Evolutionary conservation across 2,113 vertebrate genomes (phyloP), one percentile per base, ranked within the genome.

Genomic region (Mixornis gularis): DNA sequence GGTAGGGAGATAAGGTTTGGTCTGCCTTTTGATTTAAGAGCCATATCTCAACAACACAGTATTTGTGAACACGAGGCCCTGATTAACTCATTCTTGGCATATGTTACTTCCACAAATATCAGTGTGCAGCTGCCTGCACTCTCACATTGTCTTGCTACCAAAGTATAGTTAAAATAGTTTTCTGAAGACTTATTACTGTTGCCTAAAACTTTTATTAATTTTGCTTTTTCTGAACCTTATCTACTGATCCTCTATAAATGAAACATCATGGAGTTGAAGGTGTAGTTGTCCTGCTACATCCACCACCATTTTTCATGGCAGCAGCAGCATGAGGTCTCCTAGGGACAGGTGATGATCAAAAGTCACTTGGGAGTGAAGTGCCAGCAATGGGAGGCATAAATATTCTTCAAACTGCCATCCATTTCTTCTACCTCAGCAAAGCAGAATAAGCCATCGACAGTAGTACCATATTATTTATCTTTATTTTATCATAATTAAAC

Each of bases 1-100:
- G 8, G 4, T 6, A 21, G 3, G 4, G 3, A 9, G 4, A 2
- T 1, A 27, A 8, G 22, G 1, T 6, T 3, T 83, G 24, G 22
- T 83, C 25, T 17, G 3, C 44, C 46, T 92, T 79, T 92, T 65
- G 13, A 72, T 64, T 80, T 51, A 65, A 48, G 22, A 80, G 34
- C 19, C 3, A 0, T 34, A 16, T 58, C 62, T 72, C 46, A 90
- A 34, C 38, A 90, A 27, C 20, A 69, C 34, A 65, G 59, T 73
- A 77, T 77, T 41, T 73, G 25, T 86, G 19, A 84, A 73, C 13
- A 58, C 0, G 53, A 79, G 9, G 25, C 18, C 44, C 40, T 53
- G 25, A 84, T 62, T 38, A 81, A 68, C 17, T 53, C 53, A 48
- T 41, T 58, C 43, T 74, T 20, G 17, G 32, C 0, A 6, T 40